Conservation (phyloP, 2,797 vertebrate species). For the Gorsachius magnificus region DNA sequence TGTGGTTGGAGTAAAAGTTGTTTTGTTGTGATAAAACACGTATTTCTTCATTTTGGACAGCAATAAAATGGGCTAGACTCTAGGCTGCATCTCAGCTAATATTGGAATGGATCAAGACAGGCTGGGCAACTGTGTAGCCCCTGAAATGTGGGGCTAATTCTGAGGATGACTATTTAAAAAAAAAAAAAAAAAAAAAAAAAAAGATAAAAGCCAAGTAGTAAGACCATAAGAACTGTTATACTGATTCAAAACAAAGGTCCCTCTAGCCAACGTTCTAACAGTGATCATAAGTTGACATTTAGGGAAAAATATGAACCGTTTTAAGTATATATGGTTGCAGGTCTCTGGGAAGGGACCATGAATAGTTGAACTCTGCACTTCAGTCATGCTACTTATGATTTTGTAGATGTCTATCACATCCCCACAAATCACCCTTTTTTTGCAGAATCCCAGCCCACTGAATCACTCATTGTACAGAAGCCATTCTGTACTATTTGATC, state of each 20-base stretch:
- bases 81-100: not conserved
- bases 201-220: not conserved
- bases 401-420: not conserved
- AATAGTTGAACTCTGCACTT: not conserved
- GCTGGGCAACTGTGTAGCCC: fast-evolving
- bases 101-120: not conserved
- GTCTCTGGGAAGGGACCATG: not conserved
- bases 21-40: not conserved
- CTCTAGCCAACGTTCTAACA: not conserved
- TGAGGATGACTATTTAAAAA: not conserved
- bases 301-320: not conserved
- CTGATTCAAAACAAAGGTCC: not conserved
- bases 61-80: not conserved
- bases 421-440: not conserved
- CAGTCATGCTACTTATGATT: not conserved
- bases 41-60: not conserved
- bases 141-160: not conserved
- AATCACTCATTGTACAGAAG: not conserved
- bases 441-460: not conserved
- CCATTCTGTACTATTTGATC: not conserved
- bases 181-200: not conserved
- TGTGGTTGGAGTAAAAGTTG: not conserved
- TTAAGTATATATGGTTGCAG: not conserved
- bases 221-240: not conserved
- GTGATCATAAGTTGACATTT: not conserved